A percentile compares a stretch with the other conserved stretches of the same genome.
Evolutionary conservation across 2,888 invertebrate genomes (phyloP).

Genomic region (Netelia inedita): DNA sequence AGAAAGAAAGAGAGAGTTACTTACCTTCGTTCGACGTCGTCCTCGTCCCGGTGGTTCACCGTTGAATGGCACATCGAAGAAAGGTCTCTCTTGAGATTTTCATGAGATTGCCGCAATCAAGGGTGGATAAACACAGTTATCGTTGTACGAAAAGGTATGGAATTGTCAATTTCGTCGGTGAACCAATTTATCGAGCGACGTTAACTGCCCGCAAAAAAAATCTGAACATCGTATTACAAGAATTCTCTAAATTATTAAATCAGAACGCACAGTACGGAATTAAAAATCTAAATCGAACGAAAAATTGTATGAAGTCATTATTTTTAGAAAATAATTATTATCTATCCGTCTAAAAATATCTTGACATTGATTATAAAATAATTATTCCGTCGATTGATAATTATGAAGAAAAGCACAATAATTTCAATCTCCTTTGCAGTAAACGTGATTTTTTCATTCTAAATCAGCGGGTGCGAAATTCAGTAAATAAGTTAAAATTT

Average conservation of each 20-base stretch:
- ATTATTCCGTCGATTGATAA: neutral
- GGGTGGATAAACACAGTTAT: slow-evolving; percentile 9
- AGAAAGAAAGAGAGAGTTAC: slow-evolving; percentile 79
- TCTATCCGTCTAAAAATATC: neutral
- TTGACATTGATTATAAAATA: neutral
- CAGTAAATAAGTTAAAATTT: slow-evolving; percentile 21
- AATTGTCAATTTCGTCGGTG: slow-evolving; percentile 75
- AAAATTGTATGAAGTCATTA: slow-evolving; percentile 8
- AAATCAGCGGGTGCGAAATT: neutral
- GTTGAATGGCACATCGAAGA: slow-evolving; percentile 34
- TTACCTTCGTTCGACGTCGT: slow-evolving; percentile 73
- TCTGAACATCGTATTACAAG: slow-evolving; percentile 63
- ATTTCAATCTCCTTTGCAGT: neutral
- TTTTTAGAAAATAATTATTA: slow-evolving; percentile 30
- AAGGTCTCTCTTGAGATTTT: slow-evolving; percentile 22
- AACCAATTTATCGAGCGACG: slow-evolving; percentile 61
- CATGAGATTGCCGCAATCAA: slow-evolving; percentile 15
- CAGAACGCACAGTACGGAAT: neutral
- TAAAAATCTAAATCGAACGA: neutral
- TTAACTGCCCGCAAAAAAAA: slow-evolving; percentile 80
- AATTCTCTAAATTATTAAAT: neutral
- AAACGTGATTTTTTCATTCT: too few species aligned
- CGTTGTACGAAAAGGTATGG: slow-evolving; percentile 37
- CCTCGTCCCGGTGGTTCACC: slow-evolving; percentile 34
- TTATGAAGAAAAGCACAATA: neutral